Evolutionary conservation across 1,140 invertebrate genomes (phyloP).

Genomic region (Phymorhynchus buccinoides): DNA sequence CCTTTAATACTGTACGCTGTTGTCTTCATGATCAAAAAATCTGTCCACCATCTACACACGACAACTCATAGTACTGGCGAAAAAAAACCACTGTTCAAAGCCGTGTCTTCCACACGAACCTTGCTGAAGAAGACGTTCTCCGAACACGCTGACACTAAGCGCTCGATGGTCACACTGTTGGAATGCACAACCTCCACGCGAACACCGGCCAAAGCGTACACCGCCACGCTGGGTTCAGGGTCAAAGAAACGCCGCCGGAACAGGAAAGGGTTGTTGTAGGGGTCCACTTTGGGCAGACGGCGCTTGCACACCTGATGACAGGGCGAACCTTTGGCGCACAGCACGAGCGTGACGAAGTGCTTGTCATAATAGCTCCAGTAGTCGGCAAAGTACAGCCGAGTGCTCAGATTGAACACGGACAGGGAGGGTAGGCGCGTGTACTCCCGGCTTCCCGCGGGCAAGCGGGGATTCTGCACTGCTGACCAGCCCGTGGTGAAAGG

Average conservation of each 20-base stretch:
- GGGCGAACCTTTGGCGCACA: constrained; percentile 43
- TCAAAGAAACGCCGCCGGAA: constrained; percentile 29
- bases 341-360: constrained; percentile 57
- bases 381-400: constrained; percentile 61
- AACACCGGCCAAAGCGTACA: constrained; percentile 34
- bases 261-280: constrained; percentile 47
- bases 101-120: neutral
- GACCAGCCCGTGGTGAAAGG: neutral
- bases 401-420: constrained; percentile 36
- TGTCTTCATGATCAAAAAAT: too few species aligned
- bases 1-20: too few species aligned
- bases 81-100: neutral
- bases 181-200: constrained; percentile 53
- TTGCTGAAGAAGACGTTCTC: constrained; percentile 32
- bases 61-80: too few species aligned
- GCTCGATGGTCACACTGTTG: constrained; percentile 44
- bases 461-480: neutral
- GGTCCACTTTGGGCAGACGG: constrained; percentile 43
- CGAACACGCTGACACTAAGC: neutral
- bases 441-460: neutral
- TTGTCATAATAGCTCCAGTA: constrained; percentile 54
- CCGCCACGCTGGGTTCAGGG: neutral
- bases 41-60: too few species aligned
- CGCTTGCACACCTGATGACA: constrained; percentile 61
- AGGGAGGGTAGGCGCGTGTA: constrained; percentile 43